Percentiles rank a stretch among this genome's conserved stretches.
Conservation (phyloP, 2,113 vertebrate genomes). For the Axis porcinus region DNA sequence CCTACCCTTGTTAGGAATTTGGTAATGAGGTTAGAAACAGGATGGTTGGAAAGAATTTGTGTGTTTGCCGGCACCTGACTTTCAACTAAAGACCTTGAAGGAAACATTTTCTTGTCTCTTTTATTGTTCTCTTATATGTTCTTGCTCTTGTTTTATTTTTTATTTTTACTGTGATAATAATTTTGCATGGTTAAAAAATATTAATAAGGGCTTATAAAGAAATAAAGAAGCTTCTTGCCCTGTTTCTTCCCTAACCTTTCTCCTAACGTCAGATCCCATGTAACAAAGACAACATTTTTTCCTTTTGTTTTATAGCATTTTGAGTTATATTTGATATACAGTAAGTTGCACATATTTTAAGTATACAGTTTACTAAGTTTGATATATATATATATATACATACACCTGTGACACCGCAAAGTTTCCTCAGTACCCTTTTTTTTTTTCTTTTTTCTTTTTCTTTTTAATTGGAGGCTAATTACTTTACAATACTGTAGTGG, state of each 20-base stretch:
- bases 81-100: neutral
- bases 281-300: neutral
- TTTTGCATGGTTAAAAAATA: neutral
- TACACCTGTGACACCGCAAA: neutral
- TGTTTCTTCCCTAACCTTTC: neutral
- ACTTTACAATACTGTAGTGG: neutral
- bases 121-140: neutral
- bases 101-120: neutral
- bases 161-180: neutral
- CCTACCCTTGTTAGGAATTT: neutral
- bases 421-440: neutral
- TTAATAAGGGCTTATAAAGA: neutral
- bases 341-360: neutral
- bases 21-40: neutral
- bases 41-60: neutral
- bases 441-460: neutral
- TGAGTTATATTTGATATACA: neutral
- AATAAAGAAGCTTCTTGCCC: neutral
- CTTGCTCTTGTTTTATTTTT: conserved; percentile 14
- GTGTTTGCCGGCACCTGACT: neutral
- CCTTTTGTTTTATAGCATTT: neutral
- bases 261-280: neutral
- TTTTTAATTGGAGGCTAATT: neutral
- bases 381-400: neutral
- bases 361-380: neutral